Conservation (phyloP, 2,888 invertebrate species). For the Deroplatys truncata region DNA sequence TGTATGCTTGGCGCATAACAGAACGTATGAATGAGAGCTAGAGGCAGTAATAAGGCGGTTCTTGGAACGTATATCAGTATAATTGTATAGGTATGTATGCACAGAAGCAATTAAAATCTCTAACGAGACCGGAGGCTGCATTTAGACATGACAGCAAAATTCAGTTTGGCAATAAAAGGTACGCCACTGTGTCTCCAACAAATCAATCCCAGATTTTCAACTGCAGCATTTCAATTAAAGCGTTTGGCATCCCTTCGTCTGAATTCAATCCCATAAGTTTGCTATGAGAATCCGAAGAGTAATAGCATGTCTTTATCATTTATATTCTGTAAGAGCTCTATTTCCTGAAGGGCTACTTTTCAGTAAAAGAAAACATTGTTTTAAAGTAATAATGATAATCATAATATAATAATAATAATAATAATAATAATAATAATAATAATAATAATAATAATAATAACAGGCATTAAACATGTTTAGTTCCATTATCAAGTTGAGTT, state of each 20-base stretch:
- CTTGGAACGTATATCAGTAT: background rate
- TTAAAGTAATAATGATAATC: no score
- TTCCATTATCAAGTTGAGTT: no score
- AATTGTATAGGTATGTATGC: background rate
- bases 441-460: no score
- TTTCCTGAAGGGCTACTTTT: no score
- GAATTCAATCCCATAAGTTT: background rate
- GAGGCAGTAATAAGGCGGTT: background rate
- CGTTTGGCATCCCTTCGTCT: background rate
- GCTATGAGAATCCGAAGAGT: background rate
- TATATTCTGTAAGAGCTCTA: background rate
- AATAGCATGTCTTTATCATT: background rate
- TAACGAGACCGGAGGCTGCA: background rate
- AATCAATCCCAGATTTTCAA: background rate
- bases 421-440: no score
- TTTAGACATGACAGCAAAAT: background rate
- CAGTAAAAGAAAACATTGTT: no score
- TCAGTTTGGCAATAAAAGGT: background rate
- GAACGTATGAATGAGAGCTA: no score
- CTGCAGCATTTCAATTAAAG: background rate
- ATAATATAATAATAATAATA: no score
- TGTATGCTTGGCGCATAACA: no score
- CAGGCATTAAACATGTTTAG: no score
- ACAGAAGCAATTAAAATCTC: background rate
- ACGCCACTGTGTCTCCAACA: background rate